A percentile compares a stretch with the other conserved stretches of the same genome.
Conservation (phyloP, 1,140 invertebrate species). For the Diprion similis region DNA sequence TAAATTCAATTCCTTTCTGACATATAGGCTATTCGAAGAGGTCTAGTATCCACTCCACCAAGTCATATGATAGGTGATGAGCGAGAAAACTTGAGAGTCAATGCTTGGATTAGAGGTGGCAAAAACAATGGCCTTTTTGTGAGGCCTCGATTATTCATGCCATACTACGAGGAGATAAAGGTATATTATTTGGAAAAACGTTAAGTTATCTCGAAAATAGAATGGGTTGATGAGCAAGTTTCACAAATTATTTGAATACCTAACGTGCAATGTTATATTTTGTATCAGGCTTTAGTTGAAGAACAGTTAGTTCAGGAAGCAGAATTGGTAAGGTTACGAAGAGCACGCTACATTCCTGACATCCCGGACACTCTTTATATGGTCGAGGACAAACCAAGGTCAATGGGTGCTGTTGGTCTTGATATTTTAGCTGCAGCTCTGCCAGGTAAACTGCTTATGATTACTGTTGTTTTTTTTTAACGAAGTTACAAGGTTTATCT, state of each 20-base stretch:
- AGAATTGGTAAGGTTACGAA: conserved; percentile 76
- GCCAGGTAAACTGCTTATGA: conserved; percentile 54
- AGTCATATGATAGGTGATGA: conserved; percentile 86
- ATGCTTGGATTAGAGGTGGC: conserved; percentile 84
- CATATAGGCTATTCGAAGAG: conserved; percentile 78
- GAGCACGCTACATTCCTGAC: conserved; percentile 73
- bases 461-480: background rate
- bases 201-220: conserved; percentile 11
- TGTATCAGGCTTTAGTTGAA: conserved; percentile 75
- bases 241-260: conserved; percentile 17
- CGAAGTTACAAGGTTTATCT: background rate
- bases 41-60: conserved; percentile 84
- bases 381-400: conserved; percentile 74
- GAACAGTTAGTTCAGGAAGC: conserved; percentile 83
- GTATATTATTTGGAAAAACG: conserved; percentile 53
- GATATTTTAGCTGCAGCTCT: conserved; percentile 68
- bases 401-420: conserved; percentile 69
- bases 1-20: conserved; percentile 3
- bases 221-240: background rate
- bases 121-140: conserved; percentile 84
- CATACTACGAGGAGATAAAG: conserved; percentile 94
- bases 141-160: conserved; percentile 88
- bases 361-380: conserved; percentile 96
- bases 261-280: conserved; percentile 20
- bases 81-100: conserved; percentile 73